phyloP scores from a whole-genome alignment of 2,113 vertebrate genomes.

The Coturnix japonica region DNA sequence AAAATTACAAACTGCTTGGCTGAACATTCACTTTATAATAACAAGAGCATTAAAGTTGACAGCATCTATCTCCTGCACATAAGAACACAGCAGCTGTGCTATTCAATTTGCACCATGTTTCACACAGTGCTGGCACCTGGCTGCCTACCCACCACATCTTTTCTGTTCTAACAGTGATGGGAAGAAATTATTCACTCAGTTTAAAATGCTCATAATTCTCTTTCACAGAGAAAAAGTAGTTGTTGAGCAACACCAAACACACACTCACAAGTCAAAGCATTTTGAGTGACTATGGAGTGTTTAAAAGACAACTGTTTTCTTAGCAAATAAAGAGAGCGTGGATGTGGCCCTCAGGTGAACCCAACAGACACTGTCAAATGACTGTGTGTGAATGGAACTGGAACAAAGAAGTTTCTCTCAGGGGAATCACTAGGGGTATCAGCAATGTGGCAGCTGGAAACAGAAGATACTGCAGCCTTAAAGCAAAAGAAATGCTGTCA shows the following conservation, averaged over 20 bases:
- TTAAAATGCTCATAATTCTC: neutral
- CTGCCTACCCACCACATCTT: neutral
- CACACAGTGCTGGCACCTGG: neutral
- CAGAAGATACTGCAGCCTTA: neutral
- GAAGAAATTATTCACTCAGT: neutral
- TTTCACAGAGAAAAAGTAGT: neutral
- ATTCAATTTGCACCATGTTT: neutral
- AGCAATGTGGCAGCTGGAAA: neutral
- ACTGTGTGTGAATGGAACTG: too few species aligned
- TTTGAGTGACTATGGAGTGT: neutral
- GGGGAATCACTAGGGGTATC: neutral
- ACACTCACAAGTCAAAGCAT: neutral
- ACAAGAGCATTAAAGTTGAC: neutral
- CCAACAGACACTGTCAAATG: neutral
- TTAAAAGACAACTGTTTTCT: neutral
- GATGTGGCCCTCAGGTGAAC: neutral
- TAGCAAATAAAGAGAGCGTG: neutral
- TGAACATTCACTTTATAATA: too few species aligned
- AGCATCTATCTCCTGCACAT: neutral
- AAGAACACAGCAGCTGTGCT: too few species aligned
- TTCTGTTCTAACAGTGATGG: neutral
- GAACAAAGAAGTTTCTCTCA: neutral
- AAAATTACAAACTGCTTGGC: too few species aligned
- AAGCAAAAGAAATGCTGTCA: conserved; percentile 44
- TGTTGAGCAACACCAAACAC: neutral